Percentiles rank a stretch among this genome's conserved stretches.
Conservation (phyloP, 2,888 invertebrate species). For the Acanthosepion esculentum region DNA sequence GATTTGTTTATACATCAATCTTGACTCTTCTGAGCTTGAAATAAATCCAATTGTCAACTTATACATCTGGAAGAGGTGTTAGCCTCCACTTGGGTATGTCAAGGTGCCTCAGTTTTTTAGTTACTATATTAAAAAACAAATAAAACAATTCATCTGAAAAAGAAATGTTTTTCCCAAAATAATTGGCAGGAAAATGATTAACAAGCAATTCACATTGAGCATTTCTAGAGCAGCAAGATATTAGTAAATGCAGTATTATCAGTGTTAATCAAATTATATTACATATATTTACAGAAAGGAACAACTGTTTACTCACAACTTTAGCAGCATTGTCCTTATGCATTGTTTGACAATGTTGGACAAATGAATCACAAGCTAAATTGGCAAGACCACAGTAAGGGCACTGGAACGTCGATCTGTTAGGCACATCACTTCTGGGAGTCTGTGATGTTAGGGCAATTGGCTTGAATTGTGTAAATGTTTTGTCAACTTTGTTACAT, state of each 20-base stretch:
- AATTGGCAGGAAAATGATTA: no score
- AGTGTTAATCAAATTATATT: conserved; percentile 35
- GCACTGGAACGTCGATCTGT: conserved; percentile 71
- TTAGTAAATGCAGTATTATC: conserved; percentile 45
- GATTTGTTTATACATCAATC: no score
- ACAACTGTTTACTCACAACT: conserved; percentile 62
- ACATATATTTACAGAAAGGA: background rate
- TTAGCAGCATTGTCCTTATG: conserved; percentile 58
- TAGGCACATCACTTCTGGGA: conserved; percentile 64
- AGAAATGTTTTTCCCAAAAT: no score
- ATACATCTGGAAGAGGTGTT: no score
- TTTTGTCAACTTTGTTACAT: conserved; percentile 52
- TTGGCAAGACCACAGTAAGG: conserved; percentile 69
- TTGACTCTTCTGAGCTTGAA: no score
- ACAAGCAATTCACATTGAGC: no score
- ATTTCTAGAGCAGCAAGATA: background rate
- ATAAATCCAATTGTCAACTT: no score
- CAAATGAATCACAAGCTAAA: conserved; percentile 62
- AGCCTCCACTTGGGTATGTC: no score
- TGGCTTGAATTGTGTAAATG: conserved; percentile 62
- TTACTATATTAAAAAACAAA: no score
- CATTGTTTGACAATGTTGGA: conserved; percentile 67
- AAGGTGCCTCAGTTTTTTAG: no score
- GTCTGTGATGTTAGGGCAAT: conserved; percentile 64
- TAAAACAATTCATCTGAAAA: no score